Conservation (phyloP, 2,888 invertebrate species). For the Oscheius sp. region DNA sequence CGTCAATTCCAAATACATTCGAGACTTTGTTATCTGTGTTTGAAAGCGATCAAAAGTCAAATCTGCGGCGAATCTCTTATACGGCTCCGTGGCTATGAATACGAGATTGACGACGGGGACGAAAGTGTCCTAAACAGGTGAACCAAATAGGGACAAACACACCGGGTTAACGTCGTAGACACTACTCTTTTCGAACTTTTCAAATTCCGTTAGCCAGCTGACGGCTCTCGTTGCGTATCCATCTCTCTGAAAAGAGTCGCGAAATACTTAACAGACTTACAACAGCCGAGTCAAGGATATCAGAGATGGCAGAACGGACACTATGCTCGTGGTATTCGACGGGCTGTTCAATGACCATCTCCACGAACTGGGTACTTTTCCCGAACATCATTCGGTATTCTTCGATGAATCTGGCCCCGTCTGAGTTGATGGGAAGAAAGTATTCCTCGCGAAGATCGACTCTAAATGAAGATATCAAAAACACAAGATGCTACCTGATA, state of each 20-base stretch:
- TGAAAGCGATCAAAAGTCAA: conserved; percentile 62
- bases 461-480: conserved; percentile 16
- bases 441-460: conserved; percentile 55
- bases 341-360: conserved; percentile 38
- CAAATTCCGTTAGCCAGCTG: conserved; percentile 68
- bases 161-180: conserved; percentile 68
- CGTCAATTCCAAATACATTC: conserved; percentile 69
- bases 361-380: conserved; percentile 44
- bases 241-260: conserved; percentile 49
- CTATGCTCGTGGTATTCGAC: conserved; percentile 48
- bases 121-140: conserved; percentile 61
- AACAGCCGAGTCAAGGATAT: conserved; percentile 46
- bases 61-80: conserved; percentile 61
- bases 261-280: conserved; percentile 23
- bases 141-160: neutral
- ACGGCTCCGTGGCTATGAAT: conserved; percentile 62
- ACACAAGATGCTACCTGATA: conserved; percentile 30
- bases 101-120: conserved; percentile 69
- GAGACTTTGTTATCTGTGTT: conserved; percentile 55
- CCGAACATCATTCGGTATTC: conserved; percentile 54
- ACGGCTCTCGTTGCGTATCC: conserved; percentile 63
- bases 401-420: conserved; percentile 46
- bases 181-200: conserved; percentile 63
- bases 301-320: conserved; percentile 38
- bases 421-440: conserved; percentile 50